Evolutionary conservation across 2,113 vertebrate genomes (phyloP).

Genomic region (Rhea pennata): DNA sequence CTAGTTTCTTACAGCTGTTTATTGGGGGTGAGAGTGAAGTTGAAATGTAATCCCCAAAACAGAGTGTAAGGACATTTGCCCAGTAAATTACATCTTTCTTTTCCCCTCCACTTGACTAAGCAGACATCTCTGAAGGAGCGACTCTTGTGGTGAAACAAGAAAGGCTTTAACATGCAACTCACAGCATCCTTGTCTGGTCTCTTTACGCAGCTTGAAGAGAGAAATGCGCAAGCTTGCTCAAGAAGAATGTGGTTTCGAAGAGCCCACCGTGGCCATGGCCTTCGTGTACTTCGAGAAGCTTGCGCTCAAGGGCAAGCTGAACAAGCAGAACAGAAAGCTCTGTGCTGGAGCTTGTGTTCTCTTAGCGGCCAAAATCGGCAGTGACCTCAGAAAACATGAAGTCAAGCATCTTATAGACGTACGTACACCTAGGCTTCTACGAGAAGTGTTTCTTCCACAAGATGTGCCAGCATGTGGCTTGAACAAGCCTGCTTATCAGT

Average conservation of each 20-base stretch:
- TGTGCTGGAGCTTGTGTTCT: slow-evolving; percentile 96
- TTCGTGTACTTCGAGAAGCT: slow-evolving; percentile 99
- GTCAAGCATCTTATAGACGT: slow-evolving; percentile 98
- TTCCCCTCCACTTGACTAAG: neutral
- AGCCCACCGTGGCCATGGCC: slow-evolving; percentile 96
- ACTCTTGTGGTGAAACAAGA: neutral
- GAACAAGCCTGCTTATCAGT: neutral
- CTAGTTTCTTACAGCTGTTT: neutral
- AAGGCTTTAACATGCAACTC: neutral
- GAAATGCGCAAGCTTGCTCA: slow-evolving; percentile 95
- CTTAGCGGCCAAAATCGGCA: slow-evolving; percentile 95
- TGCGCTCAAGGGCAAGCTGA: slow-evolving; percentile 94
- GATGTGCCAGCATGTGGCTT: neutral
- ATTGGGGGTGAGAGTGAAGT: neutral
- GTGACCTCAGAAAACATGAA: slow-evolving; percentile 96
- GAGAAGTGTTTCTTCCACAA: neutral
- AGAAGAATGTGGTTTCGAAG: slow-evolving; percentile 94
- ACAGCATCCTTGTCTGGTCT: slow-evolving; percentile 20
- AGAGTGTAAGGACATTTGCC: neutral
- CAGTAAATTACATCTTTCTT: neutral
- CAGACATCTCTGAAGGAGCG: neutral
- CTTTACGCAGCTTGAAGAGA: slow-evolving; percentile 87
- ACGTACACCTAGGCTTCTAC: slow-evolving; percentile 64
- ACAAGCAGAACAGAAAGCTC: slow-evolving; percentile 99
- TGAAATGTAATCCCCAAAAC: neutral